Evolutionary conservation across 2,113 vertebrate species (phyloP).

Genomic region (Cygnus buccinator): DNA sequence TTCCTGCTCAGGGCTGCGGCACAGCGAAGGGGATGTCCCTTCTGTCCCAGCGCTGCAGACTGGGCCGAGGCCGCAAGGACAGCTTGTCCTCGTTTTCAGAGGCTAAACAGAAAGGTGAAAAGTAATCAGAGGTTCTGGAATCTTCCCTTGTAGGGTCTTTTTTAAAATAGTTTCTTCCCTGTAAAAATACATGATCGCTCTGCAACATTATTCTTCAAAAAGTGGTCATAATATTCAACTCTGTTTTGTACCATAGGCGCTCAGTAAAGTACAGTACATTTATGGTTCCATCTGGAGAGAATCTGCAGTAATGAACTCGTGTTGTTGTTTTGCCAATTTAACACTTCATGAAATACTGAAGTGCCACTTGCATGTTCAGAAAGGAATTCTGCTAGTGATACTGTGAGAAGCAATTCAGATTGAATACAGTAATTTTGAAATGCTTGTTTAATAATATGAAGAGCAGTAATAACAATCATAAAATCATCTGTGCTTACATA

Average conservation of each 20-base stretch:
- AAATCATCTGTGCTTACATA: not conserved
- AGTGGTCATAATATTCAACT: not conserved
- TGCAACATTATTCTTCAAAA: not conserved
- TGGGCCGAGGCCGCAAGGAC: not conserved
- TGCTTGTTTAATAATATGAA: conserved; percentile 66
- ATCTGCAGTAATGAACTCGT: conserved; percentile 60
- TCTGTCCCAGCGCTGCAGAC: not conserved
- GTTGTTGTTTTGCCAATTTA: conserved; percentile 71
- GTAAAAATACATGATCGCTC: not conserved
- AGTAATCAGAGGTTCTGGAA: not conserved
- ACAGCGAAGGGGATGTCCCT: too few species aligned
- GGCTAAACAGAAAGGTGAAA: not conserved
- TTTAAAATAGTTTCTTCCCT: not conserved
- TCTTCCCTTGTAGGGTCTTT: not conserved
- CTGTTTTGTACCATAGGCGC: not conserved
- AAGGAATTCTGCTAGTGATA: conserved; percentile 53
- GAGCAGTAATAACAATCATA: conserved; percentile 42
- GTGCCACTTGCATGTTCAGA: conserved; percentile 65
- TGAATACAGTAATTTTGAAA: conserved; percentile 64
- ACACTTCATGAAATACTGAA: conserved; percentile 73
- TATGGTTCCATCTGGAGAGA: conserved; percentile 61
- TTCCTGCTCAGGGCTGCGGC: too few species aligned
- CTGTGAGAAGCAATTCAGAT: conserved; percentile 51
- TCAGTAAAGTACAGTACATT: conserved; percentile 13
- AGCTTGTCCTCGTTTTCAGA: not conserved